A percentile compares a stretch with the other conserved stretches of the same genome.
Evolutionary conservation across 2,797 vertebrate species (phyloP).

Genomic region (Enteromius anoplus): DNA sequence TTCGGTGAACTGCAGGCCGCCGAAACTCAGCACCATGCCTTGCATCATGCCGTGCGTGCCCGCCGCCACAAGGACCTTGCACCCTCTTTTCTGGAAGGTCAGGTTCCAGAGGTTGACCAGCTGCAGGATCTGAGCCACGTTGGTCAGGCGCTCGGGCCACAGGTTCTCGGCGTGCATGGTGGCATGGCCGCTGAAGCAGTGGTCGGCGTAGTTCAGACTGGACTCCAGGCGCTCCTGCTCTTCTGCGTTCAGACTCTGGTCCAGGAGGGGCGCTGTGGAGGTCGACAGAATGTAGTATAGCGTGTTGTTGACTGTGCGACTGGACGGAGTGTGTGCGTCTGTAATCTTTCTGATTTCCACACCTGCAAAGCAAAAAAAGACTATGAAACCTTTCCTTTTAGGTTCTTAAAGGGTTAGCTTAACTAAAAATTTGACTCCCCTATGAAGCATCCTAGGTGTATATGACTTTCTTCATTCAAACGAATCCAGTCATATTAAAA

Average conservation of each 20-base stretch:
- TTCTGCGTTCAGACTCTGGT: slow-evolving; percentile 73
- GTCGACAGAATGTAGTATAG: slow-evolving; percentile 92
- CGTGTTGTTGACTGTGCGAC: slow-evolving; percentile 92
- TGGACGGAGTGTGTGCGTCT: slow-evolving; percentile 88
- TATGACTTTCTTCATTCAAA: too few species aligned
- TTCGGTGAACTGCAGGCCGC: slow-evolving; percentile 96
- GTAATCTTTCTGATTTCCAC: slow-evolving; percentile 95
- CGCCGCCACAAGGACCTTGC: slow-evolving; percentile 87
- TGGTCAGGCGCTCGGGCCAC: slow-evolving; percentile 85
- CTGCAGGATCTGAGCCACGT: slow-evolving; percentile 86
- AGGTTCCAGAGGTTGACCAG: slow-evolving; percentile 93
- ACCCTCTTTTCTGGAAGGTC: slow-evolving; percentile 93
- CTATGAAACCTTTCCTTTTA: not conserved
- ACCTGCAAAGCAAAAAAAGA: slow-evolving; percentile 70
- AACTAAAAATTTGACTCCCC: too few species aligned
- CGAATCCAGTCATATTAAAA: too few species aligned
- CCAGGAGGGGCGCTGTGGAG: slow-evolving; percentile 84
- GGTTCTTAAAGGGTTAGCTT: not conserved
- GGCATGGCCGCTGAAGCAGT: slow-evolving; percentile 96
- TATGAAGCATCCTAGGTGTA: too few species aligned
- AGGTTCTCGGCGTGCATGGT: slow-evolving; percentile 97
- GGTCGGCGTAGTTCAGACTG: slow-evolving; percentile 92
- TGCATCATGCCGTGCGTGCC: slow-evolving; percentile 94
- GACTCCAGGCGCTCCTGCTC: slow-evolving; percentile 86
- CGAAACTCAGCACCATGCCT: slow-evolving; percentile 95